A percentile compares a stretch with the other conserved stretches of the same genome.
phyloP scores from a whole-genome alignment of 2,888 invertebrate species.

The Ichneumoninae sp. region DNA sequence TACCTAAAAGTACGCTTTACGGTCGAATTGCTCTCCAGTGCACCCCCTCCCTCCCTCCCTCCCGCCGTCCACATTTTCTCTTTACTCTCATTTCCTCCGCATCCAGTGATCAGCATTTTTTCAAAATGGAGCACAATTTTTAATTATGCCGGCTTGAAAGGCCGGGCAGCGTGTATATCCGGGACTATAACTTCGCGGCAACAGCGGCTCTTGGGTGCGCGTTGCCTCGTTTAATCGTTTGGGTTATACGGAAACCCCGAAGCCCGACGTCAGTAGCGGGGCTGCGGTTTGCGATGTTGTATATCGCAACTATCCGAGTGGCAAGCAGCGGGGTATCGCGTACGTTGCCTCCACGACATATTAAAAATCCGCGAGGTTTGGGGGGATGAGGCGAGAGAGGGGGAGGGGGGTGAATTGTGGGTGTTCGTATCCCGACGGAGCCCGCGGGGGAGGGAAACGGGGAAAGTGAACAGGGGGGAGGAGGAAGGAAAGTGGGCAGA shows the following conservation, averaged over 20 bases:
- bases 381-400: slow-evolving; percentile 41
- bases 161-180: slow-evolving; percentile 28
- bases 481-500: slow-evolving; percentile 12
- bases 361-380: slow-evolving; percentile 81
- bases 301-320: slow-evolving; percentile 52
- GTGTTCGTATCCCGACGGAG: slow-evolving; percentile 80
- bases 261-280: slow-evolving; percentile 53
- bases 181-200: slow-evolving; percentile 46
- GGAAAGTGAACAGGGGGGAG: slow-evolving; percentile 43
- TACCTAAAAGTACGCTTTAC: background rate
- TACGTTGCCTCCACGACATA: slow-evolving; percentile 75
- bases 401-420: slow-evolving; percentile 76
- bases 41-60: background rate
- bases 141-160: slow-evolving; percentile 80
- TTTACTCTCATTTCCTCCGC: background rate
- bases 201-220: slow-evolving; percentile 16
- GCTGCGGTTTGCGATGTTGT: slow-evolving; percentile 36
- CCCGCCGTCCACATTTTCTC: background rate
- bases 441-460: slow-evolving; percentile 69
- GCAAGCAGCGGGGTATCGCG: slow-evolving; percentile 64
- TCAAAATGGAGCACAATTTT: slow-evolving; percentile 82
- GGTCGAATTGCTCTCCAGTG: slow-evolving; percentile 3
- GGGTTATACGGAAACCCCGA: slow-evolving; percentile 84
- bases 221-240: slow-evolving; percentile 77
- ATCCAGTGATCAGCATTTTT: slow-evolving; percentile 77